Evolutionary conservation across 53 echinoderm and acorn worm genomes (phyloP).

Genomic region (Stichopus horrens): DNA sequence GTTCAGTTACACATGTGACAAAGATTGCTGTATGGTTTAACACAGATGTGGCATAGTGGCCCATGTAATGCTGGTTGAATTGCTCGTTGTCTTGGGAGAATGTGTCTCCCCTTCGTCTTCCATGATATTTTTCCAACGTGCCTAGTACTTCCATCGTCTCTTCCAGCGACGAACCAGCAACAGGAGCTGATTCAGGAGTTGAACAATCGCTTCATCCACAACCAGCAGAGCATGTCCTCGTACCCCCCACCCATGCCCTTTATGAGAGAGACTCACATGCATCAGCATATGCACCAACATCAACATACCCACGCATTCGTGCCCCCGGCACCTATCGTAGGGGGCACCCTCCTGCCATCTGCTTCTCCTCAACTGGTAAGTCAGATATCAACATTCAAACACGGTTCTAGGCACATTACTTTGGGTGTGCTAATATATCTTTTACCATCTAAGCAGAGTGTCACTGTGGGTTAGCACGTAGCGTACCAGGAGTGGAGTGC

Average conservation of each 20-base stretch:
- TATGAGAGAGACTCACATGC: conserved; percentile 99
- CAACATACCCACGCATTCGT: conserved; percentile 99
- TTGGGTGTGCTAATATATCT: too few species aligned
- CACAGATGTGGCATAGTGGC: too few species aligned
- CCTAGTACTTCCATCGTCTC: neutral
- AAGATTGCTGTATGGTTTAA: too few species aligned
- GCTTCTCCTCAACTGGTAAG: conserved; percentile 84
- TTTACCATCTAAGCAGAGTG: too few species aligned
- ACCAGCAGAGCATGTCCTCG: conserved; percentile 75
- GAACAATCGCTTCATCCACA: conserved; percentile 94
- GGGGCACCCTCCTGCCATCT: conserved; percentile 63
- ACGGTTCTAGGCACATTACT: too few species aligned
- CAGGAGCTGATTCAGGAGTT: conserved; percentile 94
- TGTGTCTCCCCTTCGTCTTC: neutral
- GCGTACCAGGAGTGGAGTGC: too few species aligned
- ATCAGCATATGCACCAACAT: conserved; percentile 99
- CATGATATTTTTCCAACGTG: neutral
- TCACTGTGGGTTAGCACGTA: too few species aligned
- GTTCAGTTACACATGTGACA: too few species aligned
- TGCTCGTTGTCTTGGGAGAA: too few species aligned
- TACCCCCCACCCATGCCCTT: conserved; percentile 86
- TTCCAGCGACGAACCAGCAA: conserved; percentile 58
- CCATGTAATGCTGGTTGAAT: too few species aligned
- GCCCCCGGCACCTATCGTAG: conserved; percentile 70
- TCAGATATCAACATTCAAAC: neutral